Conservation (phyloP, 2,113 vertebrate genomes). For the Calidris pugnax region DNA sequence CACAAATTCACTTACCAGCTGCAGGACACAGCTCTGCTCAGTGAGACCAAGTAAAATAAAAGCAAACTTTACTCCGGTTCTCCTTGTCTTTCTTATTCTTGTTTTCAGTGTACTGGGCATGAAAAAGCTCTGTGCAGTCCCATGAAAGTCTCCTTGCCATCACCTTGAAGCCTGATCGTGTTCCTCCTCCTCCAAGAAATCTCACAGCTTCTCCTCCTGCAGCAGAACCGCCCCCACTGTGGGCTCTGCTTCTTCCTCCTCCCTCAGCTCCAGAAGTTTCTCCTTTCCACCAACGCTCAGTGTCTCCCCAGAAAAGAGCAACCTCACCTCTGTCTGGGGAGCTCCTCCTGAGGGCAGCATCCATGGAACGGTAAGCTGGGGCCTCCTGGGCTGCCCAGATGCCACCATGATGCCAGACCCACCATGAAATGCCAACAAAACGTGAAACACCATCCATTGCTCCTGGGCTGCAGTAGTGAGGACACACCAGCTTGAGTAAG, state of each 20-base stretch:
- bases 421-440: not conserved
- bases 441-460: not conserved
- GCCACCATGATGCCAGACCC: not conserved
- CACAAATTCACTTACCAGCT: not conserved
- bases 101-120: not conserved
- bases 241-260: not conserved
- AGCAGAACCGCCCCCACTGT: not conserved
- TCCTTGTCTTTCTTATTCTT: not conserved
- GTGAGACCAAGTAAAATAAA: not conserved
- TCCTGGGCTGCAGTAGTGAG: not conserved
- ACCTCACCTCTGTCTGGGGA: not conserved
- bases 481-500: not conserved
- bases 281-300: fast-evolving
- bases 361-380: not conserved
- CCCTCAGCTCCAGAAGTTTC: not conserved
- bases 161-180: not conserved
- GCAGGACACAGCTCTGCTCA: not conserved
- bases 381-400: not conserved
- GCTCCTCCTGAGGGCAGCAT: not conserved
- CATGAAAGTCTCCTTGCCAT: not conserved
- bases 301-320: not conserved
- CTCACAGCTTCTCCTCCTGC: not conserved
- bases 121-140: not conserved
- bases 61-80: not conserved
- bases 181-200: not conserved